Percentiles rank a stretch among this genome's conserved stretches.
These are phyloP conservation scores for Pelmatolapia mariae DNA, from an alignment of 2,113 vertebrate genomes.

Conservation along the genomic window DNA sequence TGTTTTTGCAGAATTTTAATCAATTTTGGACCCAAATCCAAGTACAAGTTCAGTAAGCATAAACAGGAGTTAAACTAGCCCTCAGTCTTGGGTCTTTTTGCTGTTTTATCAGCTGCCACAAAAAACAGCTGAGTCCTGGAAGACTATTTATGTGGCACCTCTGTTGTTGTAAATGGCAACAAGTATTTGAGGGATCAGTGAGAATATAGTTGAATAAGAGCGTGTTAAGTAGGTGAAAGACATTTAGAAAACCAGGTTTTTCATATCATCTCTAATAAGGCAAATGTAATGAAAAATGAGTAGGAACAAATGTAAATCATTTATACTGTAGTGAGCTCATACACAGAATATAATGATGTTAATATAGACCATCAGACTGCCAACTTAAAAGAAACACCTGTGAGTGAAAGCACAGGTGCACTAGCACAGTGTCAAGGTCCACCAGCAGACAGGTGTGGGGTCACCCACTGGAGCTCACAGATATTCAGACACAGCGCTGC, in stretches of 20 bases:
- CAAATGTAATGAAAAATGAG: background rate
- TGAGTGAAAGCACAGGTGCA: background rate
- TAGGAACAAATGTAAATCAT: background rate
- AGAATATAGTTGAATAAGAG: background rate
- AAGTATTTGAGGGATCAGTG: background rate
- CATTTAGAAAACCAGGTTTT: background rate
- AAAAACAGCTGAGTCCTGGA: background rate
- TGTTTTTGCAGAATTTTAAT: background rate
- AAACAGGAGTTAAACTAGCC: background rate
- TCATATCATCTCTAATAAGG: fast-evolving
- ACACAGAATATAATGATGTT: background rate
- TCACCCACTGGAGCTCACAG: background rate
- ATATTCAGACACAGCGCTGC: background rate
- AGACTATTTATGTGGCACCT: fast-evolving
- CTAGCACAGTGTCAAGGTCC: background rate
- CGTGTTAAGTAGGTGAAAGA: background rate
- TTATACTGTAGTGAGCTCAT: background rate
- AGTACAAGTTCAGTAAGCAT: fast-evolving
- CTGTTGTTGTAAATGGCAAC: background rate
- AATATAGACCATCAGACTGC: fast-evolving
- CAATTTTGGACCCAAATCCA: fast-evolving
- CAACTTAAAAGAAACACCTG: background rate
- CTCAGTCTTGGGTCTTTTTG: background rate
- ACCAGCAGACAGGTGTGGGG: background rate
- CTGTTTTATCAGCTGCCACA: background rate